phyloP scores from a whole-genome alignment of 1,140 invertebrate genomes.

The Galleria mellonella region DNA sequence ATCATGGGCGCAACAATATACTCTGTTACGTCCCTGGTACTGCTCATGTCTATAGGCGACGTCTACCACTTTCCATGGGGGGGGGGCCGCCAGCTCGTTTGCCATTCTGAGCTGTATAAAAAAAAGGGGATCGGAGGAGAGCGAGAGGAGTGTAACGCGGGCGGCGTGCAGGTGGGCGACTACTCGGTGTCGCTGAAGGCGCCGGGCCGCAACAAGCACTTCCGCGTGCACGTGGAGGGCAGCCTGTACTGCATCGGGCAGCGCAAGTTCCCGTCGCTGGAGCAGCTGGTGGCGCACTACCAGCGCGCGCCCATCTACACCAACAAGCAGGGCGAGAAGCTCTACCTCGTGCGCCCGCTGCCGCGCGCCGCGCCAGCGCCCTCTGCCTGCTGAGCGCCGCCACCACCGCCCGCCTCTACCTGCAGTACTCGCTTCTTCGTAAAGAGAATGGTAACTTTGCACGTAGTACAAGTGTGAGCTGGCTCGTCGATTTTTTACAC shows the following conservation, averaged over 20 bases:
- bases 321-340: slow-evolving; percentile 94
- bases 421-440: too few relatives aligned
- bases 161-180: slow-evolving; percentile 90
- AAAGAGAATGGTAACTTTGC: too few relatives aligned
- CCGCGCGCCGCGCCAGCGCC: slow-evolving; percentile 79
- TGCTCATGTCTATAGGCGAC: too few relatives aligned
- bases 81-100: too few relatives aligned
- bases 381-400: slow-evolving; percentile 45
- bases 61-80: too few relatives aligned
- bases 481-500: too few relatives aligned
- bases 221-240: slow-evolving; percentile 97
- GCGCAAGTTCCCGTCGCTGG: slow-evolving; percentile 95
- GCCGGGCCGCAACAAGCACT: slow-evolving; percentile 98
- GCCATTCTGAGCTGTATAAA: too few relatives aligned
- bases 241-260: slow-evolving; percentile 97
- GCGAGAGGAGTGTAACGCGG: background rate
- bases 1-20: too few relatives aligned
- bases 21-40: too few relatives aligned
- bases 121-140: too few relatives aligned
- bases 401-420: background rate
- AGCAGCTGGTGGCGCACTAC: slow-evolving; percentile 98
- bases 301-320: slow-evolving; percentile 99
- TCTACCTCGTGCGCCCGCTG: slow-evolving; percentile 91
- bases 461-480: too few relatives aligned
- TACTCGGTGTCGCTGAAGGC: slow-evolving; percentile 99